Evolutionary conservation across 1,140 invertebrate genomes (phyloP).

Genomic region (Trichomalopsis sarcophagae): DNA sequence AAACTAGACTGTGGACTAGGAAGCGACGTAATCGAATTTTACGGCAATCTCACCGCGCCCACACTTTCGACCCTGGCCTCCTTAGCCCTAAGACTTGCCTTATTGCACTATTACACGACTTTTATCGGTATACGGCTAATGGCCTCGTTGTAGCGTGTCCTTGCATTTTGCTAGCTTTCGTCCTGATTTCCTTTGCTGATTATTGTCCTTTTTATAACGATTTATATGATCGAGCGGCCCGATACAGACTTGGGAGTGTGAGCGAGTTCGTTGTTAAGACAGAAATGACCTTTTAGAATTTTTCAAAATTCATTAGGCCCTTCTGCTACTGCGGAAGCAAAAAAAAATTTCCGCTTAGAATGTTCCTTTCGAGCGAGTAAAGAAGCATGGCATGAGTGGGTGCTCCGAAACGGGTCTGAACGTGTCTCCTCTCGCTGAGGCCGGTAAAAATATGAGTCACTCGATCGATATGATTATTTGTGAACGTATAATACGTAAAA

Average conservation of each 20-base stretch:
- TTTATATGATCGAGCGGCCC: background rate
- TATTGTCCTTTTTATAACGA: background rate
- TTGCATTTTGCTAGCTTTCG: background rate
- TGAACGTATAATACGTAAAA: background rate
- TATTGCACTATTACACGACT: background rate
- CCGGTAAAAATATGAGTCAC: slow-evolving; percentile 7
- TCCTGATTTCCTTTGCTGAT: background rate
- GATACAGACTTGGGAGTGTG: no score
- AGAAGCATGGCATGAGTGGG: background rate
- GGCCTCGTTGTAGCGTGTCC: background rate
- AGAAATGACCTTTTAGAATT: background rate
- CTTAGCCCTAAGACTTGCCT: background rate
- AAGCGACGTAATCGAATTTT: background rate
- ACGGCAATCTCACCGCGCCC: background rate
- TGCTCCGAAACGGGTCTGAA: background rate
- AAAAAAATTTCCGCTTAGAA: background rate
- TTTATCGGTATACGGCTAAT: background rate
- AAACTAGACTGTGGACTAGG: no score
- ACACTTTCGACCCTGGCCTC: slow-evolving; percentile 4
- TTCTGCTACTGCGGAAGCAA: no score
- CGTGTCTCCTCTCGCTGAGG: background rate
- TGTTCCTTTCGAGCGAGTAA: background rate
- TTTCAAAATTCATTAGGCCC: background rate
- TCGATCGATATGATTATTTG: slow-evolving; percentile 8
- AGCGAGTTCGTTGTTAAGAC: no score